Base-by-base conservation (phyloP, 2,797 vertebrate species). In the Platyrinchus mystaceus region DNA sequence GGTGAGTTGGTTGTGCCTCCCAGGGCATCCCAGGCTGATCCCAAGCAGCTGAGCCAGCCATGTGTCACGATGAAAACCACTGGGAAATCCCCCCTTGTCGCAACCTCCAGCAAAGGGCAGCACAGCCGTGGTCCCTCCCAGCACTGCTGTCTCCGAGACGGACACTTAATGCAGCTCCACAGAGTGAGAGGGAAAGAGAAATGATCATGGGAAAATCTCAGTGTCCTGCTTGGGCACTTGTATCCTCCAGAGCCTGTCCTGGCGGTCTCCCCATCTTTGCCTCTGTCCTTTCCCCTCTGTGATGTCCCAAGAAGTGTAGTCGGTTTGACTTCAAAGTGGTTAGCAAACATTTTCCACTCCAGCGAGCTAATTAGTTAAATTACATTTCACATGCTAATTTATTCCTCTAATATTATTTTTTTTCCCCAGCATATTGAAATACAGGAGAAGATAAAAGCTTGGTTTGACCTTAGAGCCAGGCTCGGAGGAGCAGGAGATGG, bases 351-450 rank as follows among this genome's bases (percentile, higher is more conserved):
- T 96, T 95, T 94, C 95, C 85, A 91, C 94, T 94, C 87, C 87
- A 94, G 55, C 75, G 80, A 89, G 83, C 89, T 96, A 94, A 94
- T 95, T 94, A 94, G 94, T 90, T 90, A 95, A 96, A 95, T 96
- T 95, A 70, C 86, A 95, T 97, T 96, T 94, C 91, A 84, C 63
- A 95, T 93, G 87, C 76, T 97, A 95, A 96, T 96, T 95, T 94
- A 94, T 95, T 94, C 89, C 70, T 93, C 56, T 84, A 92, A 84
- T 95, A 87, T 84, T 80, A 37, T 73, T 78, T 82, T 87, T 47
- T 56, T 52, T 18, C 4, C 75, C 50, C 44, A 22, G 30, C 3
- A 4, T 67, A 30, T 37, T 95, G 56, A 60, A 76, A 76, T 59
- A 52, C 36, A 39, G 67, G 55, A 52, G 67, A 66, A 94, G 89